These are phyloP conservation scores for Campaea margaritaria DNA, from an alignment of 2,888 invertebrate genomes.

Conservation along the genomic window DNA sequence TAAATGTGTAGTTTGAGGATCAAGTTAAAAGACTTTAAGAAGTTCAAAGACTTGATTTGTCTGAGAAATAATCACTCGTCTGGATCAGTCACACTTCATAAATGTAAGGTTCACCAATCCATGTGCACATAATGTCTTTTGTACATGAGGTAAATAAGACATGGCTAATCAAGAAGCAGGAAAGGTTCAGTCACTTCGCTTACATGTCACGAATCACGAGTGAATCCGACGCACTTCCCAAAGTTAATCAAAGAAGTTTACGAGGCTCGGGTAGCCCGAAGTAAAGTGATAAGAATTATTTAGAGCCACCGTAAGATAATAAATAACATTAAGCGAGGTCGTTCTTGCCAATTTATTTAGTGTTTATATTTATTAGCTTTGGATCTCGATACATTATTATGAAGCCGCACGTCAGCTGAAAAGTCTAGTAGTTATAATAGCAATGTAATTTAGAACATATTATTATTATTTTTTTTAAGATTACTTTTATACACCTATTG, in stretches of 20 bases:
- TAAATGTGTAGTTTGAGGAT: not conserved
- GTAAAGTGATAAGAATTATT: slow-evolving; percentile 69
- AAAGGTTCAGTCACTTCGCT: slow-evolving; percentile 49
- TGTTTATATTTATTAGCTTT: not conserved
- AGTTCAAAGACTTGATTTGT: not conserved
- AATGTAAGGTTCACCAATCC: slow-evolving; percentile 8
- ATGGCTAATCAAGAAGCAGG: slow-evolving; percentile 35
- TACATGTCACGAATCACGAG: slow-evolving; percentile 68
- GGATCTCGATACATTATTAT: not conserved
- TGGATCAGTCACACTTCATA: not conserved
- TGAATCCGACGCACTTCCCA: slow-evolving; percentile 58
- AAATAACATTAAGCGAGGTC: slow-evolving; percentile 38
- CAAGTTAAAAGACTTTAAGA: no score
- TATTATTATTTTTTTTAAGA: no score
- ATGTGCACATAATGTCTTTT: not conserved
- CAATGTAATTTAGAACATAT: no score
- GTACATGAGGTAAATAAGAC: slow-evolving; percentile 9
- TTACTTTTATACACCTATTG: no score
- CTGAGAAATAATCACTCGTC: not conserved
- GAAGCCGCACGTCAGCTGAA: not conserved
- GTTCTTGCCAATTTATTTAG: slow-evolving; percentile 13
- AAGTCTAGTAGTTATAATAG: no score
- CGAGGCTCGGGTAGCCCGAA: slow-evolving; percentile 52
- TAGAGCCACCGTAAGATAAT: slow-evolving; percentile 52
- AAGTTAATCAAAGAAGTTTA: slow-evolving; percentile 72